phyloP scores from a whole-genome alignment of 2,113 vertebrate genomes.

The Solenodon paradoxus region DNA sequence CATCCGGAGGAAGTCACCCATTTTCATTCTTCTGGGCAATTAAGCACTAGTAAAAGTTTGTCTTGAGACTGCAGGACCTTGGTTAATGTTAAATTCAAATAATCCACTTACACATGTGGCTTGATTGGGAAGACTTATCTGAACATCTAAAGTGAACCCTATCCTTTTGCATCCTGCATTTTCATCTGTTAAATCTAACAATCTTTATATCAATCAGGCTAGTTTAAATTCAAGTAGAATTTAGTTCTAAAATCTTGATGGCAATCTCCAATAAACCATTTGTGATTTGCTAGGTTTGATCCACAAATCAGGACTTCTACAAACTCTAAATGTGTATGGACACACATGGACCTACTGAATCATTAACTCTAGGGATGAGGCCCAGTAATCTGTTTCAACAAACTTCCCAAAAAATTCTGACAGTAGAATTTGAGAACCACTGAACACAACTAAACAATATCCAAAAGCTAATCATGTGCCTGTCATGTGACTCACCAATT shows the following conservation, averaged over 20 bases:
- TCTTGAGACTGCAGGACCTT: no score
- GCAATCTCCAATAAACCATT: not conserved
- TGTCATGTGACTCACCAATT: not conserved
- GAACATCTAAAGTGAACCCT: no score
- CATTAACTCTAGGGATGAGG: not conserved
- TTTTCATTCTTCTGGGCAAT: no score
- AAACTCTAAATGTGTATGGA: not conserved
- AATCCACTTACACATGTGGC: no score
- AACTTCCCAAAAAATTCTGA: not conserved
- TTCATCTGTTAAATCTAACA: not conserved
- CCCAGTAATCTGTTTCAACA: not conserved
- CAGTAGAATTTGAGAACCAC: not conserved
- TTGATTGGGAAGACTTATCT: no score
- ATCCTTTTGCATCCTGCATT: no score
- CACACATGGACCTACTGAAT: not conserved
- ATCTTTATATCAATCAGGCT: not conserved
- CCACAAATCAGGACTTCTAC: not conserved
- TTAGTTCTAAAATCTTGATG: not conserved
- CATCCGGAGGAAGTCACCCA: no score
- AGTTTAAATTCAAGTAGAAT: not conserved
- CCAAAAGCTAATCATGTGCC: not conserved
- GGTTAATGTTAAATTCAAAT: no score
- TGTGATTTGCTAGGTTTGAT: not conserved
- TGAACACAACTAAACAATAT: not conserved
- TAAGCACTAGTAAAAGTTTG: no score